Conservation (phyloP, 1,140 invertebrate species). For the Nomia melanderi region DNA sequence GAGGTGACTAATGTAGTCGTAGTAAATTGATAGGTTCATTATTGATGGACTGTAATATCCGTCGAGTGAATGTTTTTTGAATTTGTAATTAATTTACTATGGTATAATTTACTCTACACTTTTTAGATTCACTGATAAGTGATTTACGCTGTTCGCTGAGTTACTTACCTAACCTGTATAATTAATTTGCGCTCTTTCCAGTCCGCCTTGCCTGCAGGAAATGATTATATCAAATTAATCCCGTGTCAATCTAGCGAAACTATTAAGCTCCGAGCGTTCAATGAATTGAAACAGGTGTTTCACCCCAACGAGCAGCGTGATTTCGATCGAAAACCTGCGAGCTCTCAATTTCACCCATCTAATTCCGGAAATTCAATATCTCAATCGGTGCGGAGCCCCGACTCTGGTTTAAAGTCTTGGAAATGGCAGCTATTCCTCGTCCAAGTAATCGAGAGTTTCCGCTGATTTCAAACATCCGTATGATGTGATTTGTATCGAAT, state of each 20-base stretch:
- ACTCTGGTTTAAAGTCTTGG: slow-evolving; percentile 4
- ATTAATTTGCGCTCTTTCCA: background rate
- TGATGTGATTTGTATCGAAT: no score
- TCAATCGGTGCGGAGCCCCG: slow-evolving; percentile 6
- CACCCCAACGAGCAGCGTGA: background rate
- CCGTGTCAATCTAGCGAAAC: background rate
- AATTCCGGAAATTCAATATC: slow-evolving; percentile 22
- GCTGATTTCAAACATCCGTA: background rate
- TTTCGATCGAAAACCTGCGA: background rate
- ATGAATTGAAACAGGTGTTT: background rate
- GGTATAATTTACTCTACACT: no score
- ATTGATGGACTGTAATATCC: no score
- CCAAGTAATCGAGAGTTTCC: slow-evolving; percentile 12
- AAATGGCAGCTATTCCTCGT: slow-evolving; percentile 12
- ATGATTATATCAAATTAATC: background rate
- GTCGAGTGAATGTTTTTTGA: no score
- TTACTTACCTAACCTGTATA: no score
- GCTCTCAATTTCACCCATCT: background rate
- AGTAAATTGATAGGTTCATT: no score
- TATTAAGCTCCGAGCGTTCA: background rate
- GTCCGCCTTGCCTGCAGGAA: no score
- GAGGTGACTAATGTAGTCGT: no score
- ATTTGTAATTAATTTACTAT: no score
- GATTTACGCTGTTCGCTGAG: no score
- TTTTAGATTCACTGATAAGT: no score